Conservation (phyloP, 2,888 invertebrate genomes). For the Junonia oenone region DNA sequence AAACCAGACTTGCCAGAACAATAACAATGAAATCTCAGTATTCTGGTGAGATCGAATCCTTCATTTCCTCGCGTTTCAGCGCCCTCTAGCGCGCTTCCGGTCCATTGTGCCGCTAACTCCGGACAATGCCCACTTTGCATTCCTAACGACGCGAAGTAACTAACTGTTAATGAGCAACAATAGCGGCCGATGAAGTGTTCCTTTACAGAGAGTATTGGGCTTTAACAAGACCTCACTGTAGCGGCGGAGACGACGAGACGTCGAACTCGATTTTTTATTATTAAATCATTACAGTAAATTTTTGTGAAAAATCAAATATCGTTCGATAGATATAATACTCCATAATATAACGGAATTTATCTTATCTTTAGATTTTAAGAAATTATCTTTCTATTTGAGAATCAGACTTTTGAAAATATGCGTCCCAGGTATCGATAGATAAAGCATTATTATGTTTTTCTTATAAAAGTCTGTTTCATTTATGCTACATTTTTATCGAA, state of each 20-base stretch:
- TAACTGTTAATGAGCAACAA: slow-evolving; percentile 1
- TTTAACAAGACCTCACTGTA: neutral
- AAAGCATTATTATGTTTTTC: no score
- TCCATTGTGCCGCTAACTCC: slow-evolving; percentile 5
- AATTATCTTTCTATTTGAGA: no score
- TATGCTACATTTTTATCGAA: no score
- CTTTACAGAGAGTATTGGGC: neutral
- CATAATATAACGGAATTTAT: no score
- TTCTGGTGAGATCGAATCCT: neutral
- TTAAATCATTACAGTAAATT: no score
- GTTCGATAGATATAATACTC: no score
- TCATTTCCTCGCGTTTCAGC: neutral
- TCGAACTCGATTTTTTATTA: neutral
- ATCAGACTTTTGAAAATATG: no score
- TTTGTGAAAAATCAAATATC: neutral
- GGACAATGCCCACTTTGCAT: slow-evolving; percentile 6
- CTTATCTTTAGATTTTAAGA: no score
- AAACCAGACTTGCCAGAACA: slow-evolving; percentile 3
- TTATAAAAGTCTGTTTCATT: no score
- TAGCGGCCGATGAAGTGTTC: neutral
- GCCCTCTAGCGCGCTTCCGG: neutral
- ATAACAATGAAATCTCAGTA: slow-evolving; percentile 11
- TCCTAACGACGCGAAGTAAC: slow-evolving; percentile 7
- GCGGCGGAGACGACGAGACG: neutral
- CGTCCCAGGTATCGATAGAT: no score